Conservation (phyloP, 2,113 vertebrate species). For the Ceratotherium simum region DNA sequence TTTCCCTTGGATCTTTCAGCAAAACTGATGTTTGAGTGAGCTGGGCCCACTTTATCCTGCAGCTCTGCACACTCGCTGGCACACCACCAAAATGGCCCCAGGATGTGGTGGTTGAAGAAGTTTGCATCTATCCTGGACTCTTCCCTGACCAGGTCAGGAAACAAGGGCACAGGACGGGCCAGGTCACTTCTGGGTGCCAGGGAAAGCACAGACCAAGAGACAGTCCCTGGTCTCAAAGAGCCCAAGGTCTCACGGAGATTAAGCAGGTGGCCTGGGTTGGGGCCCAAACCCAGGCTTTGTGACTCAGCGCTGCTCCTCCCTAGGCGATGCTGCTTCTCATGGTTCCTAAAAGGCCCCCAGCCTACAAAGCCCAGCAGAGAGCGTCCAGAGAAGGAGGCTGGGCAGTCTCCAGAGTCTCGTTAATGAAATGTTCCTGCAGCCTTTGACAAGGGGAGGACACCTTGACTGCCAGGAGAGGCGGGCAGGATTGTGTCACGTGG, state of each 20-base stretch:
- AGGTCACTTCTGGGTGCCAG: no score
- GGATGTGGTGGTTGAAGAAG: accelerated
- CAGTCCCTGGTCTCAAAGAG: neutral
- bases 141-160: neutral
- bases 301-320: no score
- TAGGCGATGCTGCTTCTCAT: accelerated
- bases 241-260: neutral
- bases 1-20: neutral
- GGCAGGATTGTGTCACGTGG: accelerated
- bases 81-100: no score
- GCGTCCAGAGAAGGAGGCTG: neutral
- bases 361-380: neutral
- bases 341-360: neutral
- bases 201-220: neutral
- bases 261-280: neutral
- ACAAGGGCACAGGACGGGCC: neutral
- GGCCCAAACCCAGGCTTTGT: neutral
- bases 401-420: neutral
- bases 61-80: no score
- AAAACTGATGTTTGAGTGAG: neutral
- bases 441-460: neutral
- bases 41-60: accelerated
- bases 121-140: neutral
- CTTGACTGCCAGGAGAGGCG: neutral
- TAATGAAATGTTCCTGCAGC: accelerated